These are phyloP conservation scores for Philaethria dido DNA, from an alignment of 2,888 invertebrate genomes.

Conservation along the genomic window DNA sequence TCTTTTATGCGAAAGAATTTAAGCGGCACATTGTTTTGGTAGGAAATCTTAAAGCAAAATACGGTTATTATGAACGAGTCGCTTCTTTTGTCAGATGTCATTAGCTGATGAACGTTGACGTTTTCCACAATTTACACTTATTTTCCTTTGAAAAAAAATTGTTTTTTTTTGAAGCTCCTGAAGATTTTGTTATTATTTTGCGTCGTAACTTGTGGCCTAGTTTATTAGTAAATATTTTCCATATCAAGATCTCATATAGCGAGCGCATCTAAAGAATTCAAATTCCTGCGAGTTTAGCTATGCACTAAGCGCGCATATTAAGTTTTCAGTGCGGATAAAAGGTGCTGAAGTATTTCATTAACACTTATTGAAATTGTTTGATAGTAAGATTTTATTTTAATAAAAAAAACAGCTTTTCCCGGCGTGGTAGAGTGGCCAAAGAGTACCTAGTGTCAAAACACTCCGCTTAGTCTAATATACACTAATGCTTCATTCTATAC, in stretches of 20 bases:
- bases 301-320: background rate
- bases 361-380: too few relatives aligned
- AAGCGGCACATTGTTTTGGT: slow-evolving; percentile 8
- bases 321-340: background rate
- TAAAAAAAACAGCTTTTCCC: too few relatives aligned
- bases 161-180: background rate
- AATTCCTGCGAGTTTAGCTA: background rate
- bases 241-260: background rate
- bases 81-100: slow-evolving; percentile 15
- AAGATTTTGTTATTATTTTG: background rate
- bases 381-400: too few relatives aligned
- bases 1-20: slow-evolving; percentile 1
- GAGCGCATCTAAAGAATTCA: background rate
- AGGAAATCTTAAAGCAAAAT: background rate
- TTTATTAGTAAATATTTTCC: background rate
- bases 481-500: too few relatives aligned
- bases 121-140: slow-evolving; percentile 12
- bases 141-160: slow-evolving; percentile 1
- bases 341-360: background rate
- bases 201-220: background rate
- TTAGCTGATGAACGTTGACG: slow-evolving; percentile 16
- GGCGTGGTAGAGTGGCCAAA: too few relatives aligned
- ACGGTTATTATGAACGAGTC: slow-evolving; percentile 3
- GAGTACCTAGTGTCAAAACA: too few relatives aligned
- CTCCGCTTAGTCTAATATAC: too few relatives aligned